These are phyloP conservation scores for Apotomis turbidana DNA, from an alignment of 2,888 invertebrate species.

Conservation along the genomic window DNA sequence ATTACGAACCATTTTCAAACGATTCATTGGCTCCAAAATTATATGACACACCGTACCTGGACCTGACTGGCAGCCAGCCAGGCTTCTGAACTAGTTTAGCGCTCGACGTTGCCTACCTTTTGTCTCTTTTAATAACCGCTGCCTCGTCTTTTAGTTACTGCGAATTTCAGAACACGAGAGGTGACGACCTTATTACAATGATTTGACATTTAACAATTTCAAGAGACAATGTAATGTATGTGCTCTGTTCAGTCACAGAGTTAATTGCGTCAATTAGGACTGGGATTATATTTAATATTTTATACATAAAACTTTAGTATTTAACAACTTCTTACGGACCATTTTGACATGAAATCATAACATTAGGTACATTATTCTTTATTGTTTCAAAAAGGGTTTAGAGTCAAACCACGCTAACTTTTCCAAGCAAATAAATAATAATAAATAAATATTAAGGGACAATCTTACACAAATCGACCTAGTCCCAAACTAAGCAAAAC, in stretches of 20 bases:
- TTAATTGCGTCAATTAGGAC: background rate
- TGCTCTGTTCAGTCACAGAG: background rate
- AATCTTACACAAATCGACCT: too few relatives aligned
- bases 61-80: constrained; percentile 29
- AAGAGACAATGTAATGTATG: constrained; percentile 5
- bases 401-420: too few relatives aligned
- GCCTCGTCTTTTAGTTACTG: constrained; percentile 14
- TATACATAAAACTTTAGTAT: too few relatives aligned
- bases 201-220: constrained; percentile 11
- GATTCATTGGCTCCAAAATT: background rate
- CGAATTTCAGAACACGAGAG: constrained; percentile 29
- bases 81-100: constrained; percentile 29
- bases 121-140: constrained; percentile 31
- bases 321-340: too few relatives aligned
- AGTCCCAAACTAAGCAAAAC: too few relatives aligned
- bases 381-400: too few relatives aligned
- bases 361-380: too few relatives aligned
- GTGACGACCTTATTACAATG: background rate
- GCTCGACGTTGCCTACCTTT: constrained; percentile 33
- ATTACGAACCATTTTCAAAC: too few relatives aligned
- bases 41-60: constrained; percentile 33
- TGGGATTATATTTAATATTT: background rate
- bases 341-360: too few relatives aligned
- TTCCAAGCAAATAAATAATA: too few relatives aligned
- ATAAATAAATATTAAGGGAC: too few relatives aligned